These are phyloP conservation scores for Anthoscopus minutus DNA, from an alignment of 2,113 vertebrate species.

Conservation along the genomic window DNA sequence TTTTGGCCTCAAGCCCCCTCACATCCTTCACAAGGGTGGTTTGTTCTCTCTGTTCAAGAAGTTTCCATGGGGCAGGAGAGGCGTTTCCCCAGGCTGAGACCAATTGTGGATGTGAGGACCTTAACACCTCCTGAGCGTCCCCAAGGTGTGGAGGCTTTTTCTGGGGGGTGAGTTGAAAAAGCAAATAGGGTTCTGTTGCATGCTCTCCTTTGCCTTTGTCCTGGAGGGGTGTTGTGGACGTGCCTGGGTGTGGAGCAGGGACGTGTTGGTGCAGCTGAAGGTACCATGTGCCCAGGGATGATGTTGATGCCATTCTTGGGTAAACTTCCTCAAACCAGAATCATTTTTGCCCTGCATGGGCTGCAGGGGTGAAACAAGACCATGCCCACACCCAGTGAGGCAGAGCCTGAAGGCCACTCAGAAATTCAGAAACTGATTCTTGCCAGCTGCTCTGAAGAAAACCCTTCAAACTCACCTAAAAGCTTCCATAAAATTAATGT, in stretches of 20 bases:
- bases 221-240: fast-evolving
- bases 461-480: background rate
- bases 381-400: background rate
- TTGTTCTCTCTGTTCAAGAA: background rate
- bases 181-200: background rate
- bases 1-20: background rate
- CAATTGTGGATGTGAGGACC: background rate
- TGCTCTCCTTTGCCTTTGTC: background rate
- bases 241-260: background rate
- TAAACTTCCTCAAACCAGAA: background rate
- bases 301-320: background rate
- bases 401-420: background rate
- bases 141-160: background rate
- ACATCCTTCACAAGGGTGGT: background rate
- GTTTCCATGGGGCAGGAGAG: background rate
- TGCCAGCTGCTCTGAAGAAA: background rate
- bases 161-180: background rate
- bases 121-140: background rate
- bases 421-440: background rate
- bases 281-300: fast-evolving
- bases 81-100: background rate
- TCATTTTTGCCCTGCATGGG: background rate
- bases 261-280: background rate
- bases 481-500: fast-evolving
- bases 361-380: background rate